Base-by-base conservation (phyloP, 2,888 invertebrate genomes). In the Spilosoma lubricipeda region DNA sequence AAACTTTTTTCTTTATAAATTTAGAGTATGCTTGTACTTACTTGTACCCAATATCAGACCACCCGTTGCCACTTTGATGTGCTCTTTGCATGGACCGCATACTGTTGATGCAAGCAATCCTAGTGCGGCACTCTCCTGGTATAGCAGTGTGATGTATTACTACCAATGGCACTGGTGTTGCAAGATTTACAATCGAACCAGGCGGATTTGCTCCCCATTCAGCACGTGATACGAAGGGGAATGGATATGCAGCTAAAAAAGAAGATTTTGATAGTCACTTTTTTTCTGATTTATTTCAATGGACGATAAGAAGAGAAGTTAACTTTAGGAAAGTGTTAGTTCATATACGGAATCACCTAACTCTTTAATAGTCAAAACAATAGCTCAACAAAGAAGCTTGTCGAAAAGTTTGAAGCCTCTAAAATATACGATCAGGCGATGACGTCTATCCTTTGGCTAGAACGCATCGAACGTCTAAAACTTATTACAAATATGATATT, bases 111-210 rank as follows among this genome's bases (percentile, higher is more conserved):
- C 70, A 70, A 13, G 56, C 93, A 1, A 89, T 89, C 0, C 89
- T 87, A 0, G 90, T 95, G 76, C 90, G 90, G 88, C 97, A 97
- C 48, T 96, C 96, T 1, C 90, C 90, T 0, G 97, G 97, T 65
- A 90, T 88, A 87, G 96, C 97, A 18, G 96, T 96, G 90, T 97
- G 97, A 89, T 97, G 97, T 80, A 97, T 97, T 75, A 97, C 96
- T 56, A 97, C 97, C 86, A 93, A 96, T 2, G 96, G 96, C 42
- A 96, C 96, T 9, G 97, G 97, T 52, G 94, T 96, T 67, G 84
- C 75, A 89, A 97, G 95, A 30, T 87, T 45, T 30, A 42, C 30
- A 11, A 27, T 42, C 20, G 30, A 23, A 9, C 11, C 30, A 30
- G 63, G 18, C 0, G 70, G 42, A 2, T 42, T 63, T 39, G 63